Evolutionary conservation across 2,797 vertebrate species (phyloP).

Genomic region (Champsocephalus esox): DNA sequence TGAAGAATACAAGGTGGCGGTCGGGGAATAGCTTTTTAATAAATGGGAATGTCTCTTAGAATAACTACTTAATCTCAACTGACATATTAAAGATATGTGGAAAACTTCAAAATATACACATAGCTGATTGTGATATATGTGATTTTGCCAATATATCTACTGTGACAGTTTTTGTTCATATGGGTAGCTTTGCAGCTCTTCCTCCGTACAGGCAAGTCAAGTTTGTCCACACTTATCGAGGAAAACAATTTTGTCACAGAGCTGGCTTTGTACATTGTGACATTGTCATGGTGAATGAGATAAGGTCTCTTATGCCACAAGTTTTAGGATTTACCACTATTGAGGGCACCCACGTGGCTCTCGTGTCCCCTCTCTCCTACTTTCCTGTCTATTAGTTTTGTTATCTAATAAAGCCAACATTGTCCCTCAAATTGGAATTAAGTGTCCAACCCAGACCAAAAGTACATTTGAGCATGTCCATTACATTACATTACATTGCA

Average conservation of each 20-base stretch:
- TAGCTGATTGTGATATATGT: background rate
- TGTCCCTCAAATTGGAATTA: background rate
- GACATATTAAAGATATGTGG: background rate
- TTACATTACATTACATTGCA: too few species aligned
- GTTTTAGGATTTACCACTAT: background rate
- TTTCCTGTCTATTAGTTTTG: too few species aligned
- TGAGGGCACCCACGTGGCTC: too few species aligned
- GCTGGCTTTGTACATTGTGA: background rate
- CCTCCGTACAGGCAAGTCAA: background rate
- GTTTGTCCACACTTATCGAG: background rate
- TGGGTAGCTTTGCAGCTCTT: background rate
- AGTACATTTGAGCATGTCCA: background rate
- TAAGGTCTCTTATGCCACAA: background rate
- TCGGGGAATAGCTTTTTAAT: conserved; percentile 2
- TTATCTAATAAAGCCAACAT: too few species aligned
- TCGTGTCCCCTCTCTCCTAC: too few species aligned
- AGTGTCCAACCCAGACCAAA: background rate
- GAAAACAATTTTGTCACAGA: background rate
- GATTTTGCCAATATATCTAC: too few species aligned
- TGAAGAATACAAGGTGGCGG: background rate
- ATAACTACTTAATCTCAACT: too few species aligned
- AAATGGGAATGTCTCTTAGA: background rate
- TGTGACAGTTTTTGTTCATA: background rate
- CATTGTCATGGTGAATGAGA: background rate
- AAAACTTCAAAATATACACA: background rate